These are phyloP conservation scores for Pollenia amentaria DNA, from an alignment of 2,888 invertebrate genomes.

Conservation along the genomic window DNA sequence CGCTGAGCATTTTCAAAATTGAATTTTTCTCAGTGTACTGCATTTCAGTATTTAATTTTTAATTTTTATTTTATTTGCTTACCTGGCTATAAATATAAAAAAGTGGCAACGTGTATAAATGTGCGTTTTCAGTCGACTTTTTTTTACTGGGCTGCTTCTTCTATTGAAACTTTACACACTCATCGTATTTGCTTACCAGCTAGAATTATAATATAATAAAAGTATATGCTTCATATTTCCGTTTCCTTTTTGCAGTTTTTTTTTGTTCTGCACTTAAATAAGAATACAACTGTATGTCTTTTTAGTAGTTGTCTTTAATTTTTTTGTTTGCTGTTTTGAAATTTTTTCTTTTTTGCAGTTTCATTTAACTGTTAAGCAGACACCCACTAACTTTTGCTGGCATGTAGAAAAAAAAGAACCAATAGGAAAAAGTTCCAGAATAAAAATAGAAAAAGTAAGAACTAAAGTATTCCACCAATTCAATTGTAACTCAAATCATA, in stretches of 20 bases:
- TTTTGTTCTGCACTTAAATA: constrained; percentile 57
- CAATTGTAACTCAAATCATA: no score
- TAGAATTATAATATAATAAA: constrained; percentile 72
- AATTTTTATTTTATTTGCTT: constrained; percentile 31
- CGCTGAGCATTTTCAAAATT: background rate
- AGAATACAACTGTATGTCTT: constrained; percentile 59
- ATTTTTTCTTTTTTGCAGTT: constrained; percentile 23
- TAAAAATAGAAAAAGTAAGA: no score
- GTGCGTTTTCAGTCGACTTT: constrained; percentile 43
- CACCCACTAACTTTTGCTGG: constrained; percentile 46
- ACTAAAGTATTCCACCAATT: no score
- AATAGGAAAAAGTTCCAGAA: constrained; percentile 19
- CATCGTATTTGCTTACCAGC: constrained; percentile 61
- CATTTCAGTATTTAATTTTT: background rate
- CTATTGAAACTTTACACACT: constrained; percentile 46
- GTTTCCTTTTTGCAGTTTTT: constrained; percentile 28
- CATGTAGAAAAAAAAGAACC: background rate
- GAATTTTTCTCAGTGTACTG: constrained; percentile 14
- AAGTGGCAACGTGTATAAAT: constrained; percentile 46
- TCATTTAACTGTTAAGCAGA: background rate
- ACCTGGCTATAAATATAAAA: constrained; percentile 56
- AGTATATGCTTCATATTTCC: constrained; percentile 67
- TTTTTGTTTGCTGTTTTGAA: constrained; percentile 28
- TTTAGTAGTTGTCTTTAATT: constrained; percentile 33
- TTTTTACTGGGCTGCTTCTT: background rate